These are phyloP conservation scores for Drosophila kikkawai DNA, from an alignment of 1,140 invertebrate species.

Conservation along the genomic window DNA sequence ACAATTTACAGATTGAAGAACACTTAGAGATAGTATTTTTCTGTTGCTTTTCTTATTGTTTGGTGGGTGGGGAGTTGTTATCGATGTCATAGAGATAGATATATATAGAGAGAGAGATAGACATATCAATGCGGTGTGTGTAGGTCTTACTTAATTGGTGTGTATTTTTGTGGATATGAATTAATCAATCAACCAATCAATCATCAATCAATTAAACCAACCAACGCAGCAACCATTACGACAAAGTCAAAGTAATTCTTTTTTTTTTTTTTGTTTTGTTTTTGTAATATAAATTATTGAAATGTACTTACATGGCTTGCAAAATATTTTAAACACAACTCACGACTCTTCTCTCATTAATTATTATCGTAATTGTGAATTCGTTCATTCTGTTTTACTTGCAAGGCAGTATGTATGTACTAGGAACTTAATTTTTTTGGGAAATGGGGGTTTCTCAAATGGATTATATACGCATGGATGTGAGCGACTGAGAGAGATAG, in stretches of 20 bases:
- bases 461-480: constrained; percentile 53
- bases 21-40: constrained; percentile 67
- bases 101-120: constrained; percentile 54
- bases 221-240: constrained; percentile 85
- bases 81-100: constrained; percentile 51
- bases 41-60: constrained; percentile 19
- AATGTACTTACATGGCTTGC: constrained; percentile 85
- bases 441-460: constrained; percentile 42
- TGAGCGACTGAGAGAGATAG: constrained; percentile 25
- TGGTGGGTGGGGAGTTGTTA: constrained; percentile 39
- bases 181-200: constrained; percentile 74
- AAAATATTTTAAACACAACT: constrained; percentile 66
- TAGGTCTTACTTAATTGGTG: constrained; percentile 63
- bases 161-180: constrained; percentile 71
- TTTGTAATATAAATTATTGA: constrained; percentile 75
- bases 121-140: constrained; percentile 57
- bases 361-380: constrained; percentile 28
- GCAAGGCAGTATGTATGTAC: constrained; percentile 80
- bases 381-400: constrained; percentile 55
- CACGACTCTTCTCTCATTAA: constrained; percentile 50
- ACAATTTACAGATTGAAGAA: constrained; percentile 77
- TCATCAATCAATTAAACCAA: constrained; percentile 81
- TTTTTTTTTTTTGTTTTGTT: constrained; percentile 23
- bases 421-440: constrained; percentile 51
- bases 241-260: constrained; percentile 83